Evolutionary conservation across 92 coral and sea anemone genomes (phyloP).

Genomic region (Zoanthus gigantus): DNA sequence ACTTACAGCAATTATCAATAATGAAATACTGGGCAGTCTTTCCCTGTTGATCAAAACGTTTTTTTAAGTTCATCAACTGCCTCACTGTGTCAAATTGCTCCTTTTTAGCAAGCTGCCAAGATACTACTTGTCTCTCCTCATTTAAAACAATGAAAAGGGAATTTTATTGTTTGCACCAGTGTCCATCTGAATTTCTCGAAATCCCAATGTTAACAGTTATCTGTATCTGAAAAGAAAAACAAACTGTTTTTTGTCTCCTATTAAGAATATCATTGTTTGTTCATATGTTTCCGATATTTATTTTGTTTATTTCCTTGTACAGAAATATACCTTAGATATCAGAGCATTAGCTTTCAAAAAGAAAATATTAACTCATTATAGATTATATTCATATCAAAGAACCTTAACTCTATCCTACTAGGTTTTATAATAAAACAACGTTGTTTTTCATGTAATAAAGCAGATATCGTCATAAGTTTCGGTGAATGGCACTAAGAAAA

Average conservation of each 20-base stretch:
- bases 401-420: not conserved
- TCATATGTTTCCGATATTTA: no score
- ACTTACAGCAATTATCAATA: conserved; percentile 30
- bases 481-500: not conserved
- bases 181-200: conserved; percentile 8
- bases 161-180: conserved; percentile 20
- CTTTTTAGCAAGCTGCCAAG: conserved; percentile 50
- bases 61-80: conserved; percentile 26
- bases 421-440: not conserved
- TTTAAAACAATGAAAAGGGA: conserved; percentile 54
- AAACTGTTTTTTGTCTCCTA: no score
- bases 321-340: no score
- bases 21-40: not conserved
- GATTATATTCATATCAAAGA: no score
- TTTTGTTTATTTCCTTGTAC: no score
- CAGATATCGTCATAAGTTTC: not conserved
- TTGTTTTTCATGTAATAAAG: not conserved
- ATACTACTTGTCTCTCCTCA: conserved; percentile 36
- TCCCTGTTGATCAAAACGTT: conserved; percentile 6
- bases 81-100: conserved; percentile 59
- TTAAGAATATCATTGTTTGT: no score
- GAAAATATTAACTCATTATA: no score
- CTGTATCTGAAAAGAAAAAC: not conserved
- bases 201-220: not conserved
- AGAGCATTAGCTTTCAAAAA: no score